A percentile compares a stretch with the other conserved stretches of the same genome.
phyloP scores from a whole-genome alignment of 2,888 invertebrate genomes.

The Kryphioiulus occultus region DNA sequence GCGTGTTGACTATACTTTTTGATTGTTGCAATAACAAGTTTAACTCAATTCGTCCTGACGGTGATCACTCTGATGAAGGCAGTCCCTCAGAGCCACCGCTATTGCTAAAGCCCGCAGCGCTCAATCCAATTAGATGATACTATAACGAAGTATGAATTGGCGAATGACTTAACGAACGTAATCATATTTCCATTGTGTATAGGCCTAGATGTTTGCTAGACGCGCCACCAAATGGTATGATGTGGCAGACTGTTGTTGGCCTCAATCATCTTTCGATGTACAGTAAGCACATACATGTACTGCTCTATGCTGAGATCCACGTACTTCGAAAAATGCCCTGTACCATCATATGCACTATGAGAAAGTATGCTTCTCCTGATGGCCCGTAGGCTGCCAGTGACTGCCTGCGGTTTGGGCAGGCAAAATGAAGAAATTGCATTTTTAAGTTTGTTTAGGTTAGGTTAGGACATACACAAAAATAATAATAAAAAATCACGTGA shows the following conservation, averaged over 20 bases:
- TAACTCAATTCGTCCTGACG: slow-evolving; percentile 50
- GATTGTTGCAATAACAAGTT: slow-evolving; percentile 52
- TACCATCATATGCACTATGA: too few relatives aligned
- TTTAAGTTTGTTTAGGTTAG: too few relatives aligned
- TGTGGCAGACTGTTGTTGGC: neutral
- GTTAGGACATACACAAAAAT: too few relatives aligned
- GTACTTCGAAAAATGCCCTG: too few relatives aligned
- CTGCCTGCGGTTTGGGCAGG: too few relatives aligned
- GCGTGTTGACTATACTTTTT: slow-evolving; percentile 43
- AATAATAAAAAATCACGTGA: too few relatives aligned
- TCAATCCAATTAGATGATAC: slow-evolving; percentile 50
- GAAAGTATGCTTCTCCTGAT: too few relatives aligned
- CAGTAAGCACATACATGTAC: neutral
- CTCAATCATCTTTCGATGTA: neutral
- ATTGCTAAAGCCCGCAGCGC: slow-evolving; percentile 46
- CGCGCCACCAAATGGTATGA: slow-evolving; percentile 39
- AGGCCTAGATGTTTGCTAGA: slow-evolving; percentile 42
- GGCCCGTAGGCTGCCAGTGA: too few relatives aligned
- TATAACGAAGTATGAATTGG: slow-evolving; percentile 51
- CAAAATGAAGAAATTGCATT: too few relatives aligned
- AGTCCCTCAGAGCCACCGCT: slow-evolving; percentile 47
- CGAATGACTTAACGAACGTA: slow-evolving; percentile 52
- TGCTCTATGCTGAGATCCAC: too few relatives aligned
- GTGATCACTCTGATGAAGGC: slow-evolving; percentile 50
- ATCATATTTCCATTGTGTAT: slow-evolving; percentile 51